Evolutionary conservation across 1,140 invertebrate genomes (phyloP), one percentile per base, ranked within the genome.

Genomic region (Cydia pomonella): DNA sequence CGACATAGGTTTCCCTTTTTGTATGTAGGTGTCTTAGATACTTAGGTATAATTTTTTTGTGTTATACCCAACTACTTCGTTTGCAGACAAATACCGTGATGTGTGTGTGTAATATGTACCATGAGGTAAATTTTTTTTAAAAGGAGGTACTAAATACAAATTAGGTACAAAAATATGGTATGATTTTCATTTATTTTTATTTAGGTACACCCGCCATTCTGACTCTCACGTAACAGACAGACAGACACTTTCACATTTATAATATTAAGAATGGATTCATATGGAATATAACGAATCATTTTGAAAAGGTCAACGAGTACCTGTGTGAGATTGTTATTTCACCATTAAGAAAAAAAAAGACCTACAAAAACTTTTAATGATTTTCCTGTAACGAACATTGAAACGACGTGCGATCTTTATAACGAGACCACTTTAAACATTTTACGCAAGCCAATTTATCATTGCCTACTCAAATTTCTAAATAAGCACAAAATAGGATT

Each of bases 401-500:
- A 59, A 59, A 23, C 21, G 53, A 59, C 53, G 18, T 59, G 53
- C 18, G 53, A 59, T 23, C 21, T 9, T 9, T 53, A 23, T 23
- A 59, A 59, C 53, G 53, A 59, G 23, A 59, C 53, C 53, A 53
- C 50, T 53, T 53, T 53, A 18, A 53, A 53, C n/a, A 59, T 23
- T 59, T 59, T 23, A 59, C 53, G 53, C 21, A 12, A 59, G 53
- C 23, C 53, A 12, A 59, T 23, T 21, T 59, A 23, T 59, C 21
- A 23, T 59, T 23, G 21, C 53, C 53, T 59, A 59, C 21, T 23
- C 53, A 10, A 59, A 59, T 59, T 59, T 59, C 50, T 18, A n/a
- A 18, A 23, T 59, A 59, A 59, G 53, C n/a, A 12, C 53, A 59
- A 59, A 59, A 59, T 59, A 59, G 53, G 53, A 59, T 59, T 59